Evolutionary conservation across 1,140 invertebrate genomes (phyloP).

Genomic region (Cydia amplana): DNA sequence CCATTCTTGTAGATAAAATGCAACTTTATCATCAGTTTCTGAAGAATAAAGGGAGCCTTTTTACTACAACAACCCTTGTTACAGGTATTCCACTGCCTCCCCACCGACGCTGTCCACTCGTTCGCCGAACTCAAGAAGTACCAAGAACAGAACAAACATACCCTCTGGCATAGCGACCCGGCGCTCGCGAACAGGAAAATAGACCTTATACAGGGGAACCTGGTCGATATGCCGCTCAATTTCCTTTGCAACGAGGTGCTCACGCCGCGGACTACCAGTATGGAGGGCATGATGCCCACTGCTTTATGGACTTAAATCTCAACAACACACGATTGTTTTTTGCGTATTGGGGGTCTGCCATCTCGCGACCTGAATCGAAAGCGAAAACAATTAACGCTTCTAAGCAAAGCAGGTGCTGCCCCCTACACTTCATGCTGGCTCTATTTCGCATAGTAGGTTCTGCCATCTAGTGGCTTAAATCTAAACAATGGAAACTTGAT

Average conservation of each 20-base stretch:
- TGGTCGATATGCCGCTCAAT: conserved; percentile 92
- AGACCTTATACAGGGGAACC: conserved; percentile 88
- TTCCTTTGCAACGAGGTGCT: conserved; percentile 92
- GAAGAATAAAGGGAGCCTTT: no score
- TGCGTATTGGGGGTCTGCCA: no score
- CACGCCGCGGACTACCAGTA: conserved; percentile 87
- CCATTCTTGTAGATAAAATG: no score
- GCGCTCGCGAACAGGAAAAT: conserved; percentile 85
- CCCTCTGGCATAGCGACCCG: conserved; percentile 85
- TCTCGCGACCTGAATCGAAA: no score
- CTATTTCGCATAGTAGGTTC: no score
- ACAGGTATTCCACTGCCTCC: conserved; percentile 89
- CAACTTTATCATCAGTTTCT: not conserved
- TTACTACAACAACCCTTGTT: conserved; percentile 19
- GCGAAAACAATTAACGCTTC: no score
- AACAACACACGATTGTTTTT: no score
- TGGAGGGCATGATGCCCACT: conserved; percentile 91
- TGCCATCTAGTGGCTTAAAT: no score
- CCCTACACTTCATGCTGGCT: no score
- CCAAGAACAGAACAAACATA: conserved; percentile 80
- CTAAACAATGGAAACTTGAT: no score
- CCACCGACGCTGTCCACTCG: conserved; percentile 87
- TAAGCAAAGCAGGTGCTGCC: no score
- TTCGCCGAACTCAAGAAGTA: conserved; percentile 88
- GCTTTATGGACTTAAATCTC: conserved; percentile 85